These are phyloP conservation scores for Chlorodrepanis virens DNA, from an alignment of 2,113 vertebrate genomes.

Conservation along the genomic window DNA sequence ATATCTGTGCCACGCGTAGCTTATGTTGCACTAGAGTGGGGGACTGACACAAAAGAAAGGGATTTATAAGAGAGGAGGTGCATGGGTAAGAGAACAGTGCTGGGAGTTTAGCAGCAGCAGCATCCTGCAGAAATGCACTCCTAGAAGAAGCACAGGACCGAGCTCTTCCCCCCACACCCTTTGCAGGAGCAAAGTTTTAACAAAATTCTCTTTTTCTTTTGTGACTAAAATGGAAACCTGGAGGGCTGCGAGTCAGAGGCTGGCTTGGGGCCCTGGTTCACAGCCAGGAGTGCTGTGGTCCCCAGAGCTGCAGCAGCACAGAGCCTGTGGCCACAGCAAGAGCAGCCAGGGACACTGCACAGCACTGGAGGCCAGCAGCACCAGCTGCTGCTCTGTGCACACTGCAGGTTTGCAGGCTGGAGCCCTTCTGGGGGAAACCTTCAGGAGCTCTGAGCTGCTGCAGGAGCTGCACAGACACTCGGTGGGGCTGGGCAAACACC, in stretches of 20 bases:
- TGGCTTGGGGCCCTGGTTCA: not conserved
- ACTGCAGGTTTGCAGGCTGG: accelerated
- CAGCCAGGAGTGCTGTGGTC: not conserved
- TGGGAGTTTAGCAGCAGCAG: not conserved
- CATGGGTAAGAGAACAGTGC: accelerated
- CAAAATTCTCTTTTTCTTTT: not conserved
- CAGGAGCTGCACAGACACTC: not conserved
- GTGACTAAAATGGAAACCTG: not conserved
- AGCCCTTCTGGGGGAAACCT: not conserved
- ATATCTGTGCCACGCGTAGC: not conserved
- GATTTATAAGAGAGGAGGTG: not conserved
- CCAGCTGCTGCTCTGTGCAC: not conserved
- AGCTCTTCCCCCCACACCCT: not conserved
- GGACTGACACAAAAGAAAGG: not conserved
- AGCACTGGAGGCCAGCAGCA: accelerated
- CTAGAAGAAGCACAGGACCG: not conserved
- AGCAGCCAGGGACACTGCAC: not conserved
- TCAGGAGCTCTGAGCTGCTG: not conserved
- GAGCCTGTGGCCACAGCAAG: not conserved
- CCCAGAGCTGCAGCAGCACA: not conserved
- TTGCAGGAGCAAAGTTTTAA: not conserved
- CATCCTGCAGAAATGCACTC: not conserved
- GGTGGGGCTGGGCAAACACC: not conserved
- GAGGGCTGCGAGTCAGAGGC: not conserved
- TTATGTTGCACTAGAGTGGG: not conserved